Evolutionary conservation across 2,797 vertebrate genomes (phyloP).

Genomic region (Galaxias olidus): DNA sequence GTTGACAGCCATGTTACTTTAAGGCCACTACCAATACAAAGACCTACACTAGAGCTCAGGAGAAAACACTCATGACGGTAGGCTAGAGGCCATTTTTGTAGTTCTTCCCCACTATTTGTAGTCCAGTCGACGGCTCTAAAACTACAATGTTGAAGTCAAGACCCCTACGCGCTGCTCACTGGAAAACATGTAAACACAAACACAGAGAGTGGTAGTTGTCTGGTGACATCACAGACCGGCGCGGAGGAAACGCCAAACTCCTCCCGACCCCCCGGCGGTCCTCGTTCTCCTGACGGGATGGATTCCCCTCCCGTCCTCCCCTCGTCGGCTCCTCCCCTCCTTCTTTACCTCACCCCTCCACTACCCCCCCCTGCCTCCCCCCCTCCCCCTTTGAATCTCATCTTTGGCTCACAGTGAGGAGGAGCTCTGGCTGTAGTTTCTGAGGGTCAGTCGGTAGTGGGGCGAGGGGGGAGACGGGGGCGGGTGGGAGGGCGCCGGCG

Average conservation of each 20-base stretch:
- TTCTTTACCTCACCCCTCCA: slow-evolving; percentile 1
- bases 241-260: not conserved
- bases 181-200: slow-evolving; percentile 78
- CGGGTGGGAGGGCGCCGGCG: slow-evolving; percentile 64
- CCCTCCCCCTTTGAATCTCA: slow-evolving; percentile 8
- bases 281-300: not conserved
- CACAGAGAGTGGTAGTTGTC: slow-evolving; percentile 43
- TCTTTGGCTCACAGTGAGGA: slow-evolving; percentile 88
- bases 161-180: slow-evolving; percentile 49
- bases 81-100: slow-evolving; percentile 32
- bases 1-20: slow-evolving; percentile 90
- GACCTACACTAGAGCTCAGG: slow-evolving; percentile 42
- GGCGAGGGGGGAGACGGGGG: slow-evolving; percentile 83
- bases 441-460: slow-evolving; percentile 89
- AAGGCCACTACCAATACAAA: slow-evolving; percentile 87
- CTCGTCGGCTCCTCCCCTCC: not conserved
- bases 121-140: slow-evolving; percentile 39
- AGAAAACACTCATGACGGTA: slow-evolving; percentile 33
- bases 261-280: not conserved
- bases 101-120: slow-evolving; percentile 24
- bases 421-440: slow-evolving; percentile 98
- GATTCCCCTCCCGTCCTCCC: not conserved
- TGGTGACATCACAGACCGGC: slow-evolving; percentile 47
- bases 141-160: slow-evolving; percentile 37
- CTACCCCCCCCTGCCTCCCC: not conserved